These are phyloP conservation scores for Okapia johnstoni DNA, from an alignment of 2,113 vertebrate genomes.

Conservation along the genomic window DNA sequence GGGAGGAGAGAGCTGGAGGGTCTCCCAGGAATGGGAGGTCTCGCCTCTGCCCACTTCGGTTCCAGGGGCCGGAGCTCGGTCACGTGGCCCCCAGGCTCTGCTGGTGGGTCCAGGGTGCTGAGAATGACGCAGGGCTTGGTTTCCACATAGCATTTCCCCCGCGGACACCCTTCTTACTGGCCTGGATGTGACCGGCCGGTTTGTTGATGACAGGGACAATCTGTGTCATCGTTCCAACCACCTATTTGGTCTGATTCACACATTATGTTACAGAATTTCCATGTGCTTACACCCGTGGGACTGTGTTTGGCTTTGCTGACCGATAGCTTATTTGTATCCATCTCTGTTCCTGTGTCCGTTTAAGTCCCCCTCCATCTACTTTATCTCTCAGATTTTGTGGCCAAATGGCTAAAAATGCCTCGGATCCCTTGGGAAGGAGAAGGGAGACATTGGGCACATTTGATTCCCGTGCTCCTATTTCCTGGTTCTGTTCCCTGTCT, in stretches of 20 bases:
- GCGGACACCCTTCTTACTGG: not conserved
- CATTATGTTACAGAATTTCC: conserved; percentile 29
- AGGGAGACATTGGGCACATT: not conserved
- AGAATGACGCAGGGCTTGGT: not conserved
- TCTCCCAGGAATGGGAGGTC: not conserved
- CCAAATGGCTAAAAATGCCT: conserved; percentile 13
- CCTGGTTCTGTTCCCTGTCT: not conserved
- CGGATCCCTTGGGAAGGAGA: conserved; percentile 5
- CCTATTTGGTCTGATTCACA: conserved; percentile 28
- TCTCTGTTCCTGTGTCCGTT: conserved; percentile 28
- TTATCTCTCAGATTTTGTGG: conserved; percentile 45
- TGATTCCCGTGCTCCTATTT: not conserved
- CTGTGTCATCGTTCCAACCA: not conserved
- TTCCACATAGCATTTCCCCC: not conserved
- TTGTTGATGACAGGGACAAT: not conserved
- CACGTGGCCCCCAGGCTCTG: not conserved
- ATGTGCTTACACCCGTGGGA: conserved; percentile 28
- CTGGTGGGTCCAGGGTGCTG: not conserved
- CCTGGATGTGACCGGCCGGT: not conserved
- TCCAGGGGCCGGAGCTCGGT: not conserved
- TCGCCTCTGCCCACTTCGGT: not conserved
- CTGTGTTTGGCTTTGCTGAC: conserved; percentile 49
- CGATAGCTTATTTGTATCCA: conserved; percentile 43
- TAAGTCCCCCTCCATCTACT: conserved; percentile 67
- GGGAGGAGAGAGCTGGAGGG: not conserved